Evolutionary conservation across 1,140 invertebrate species (phyloP).

Genomic region (Aphis craccivora): DNA sequence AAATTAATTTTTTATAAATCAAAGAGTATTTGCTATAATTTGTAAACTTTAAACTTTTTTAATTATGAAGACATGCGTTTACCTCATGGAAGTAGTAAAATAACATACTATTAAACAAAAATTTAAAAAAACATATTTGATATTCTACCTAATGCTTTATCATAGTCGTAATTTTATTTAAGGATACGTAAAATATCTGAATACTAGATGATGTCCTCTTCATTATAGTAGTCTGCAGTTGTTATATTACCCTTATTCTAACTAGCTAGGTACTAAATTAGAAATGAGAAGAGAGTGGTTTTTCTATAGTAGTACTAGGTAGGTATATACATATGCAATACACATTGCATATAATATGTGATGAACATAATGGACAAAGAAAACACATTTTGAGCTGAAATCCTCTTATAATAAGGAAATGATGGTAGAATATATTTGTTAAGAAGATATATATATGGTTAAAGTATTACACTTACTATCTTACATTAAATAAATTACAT

Average conservation of each 20-base stretch:
- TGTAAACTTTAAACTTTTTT: too few species aligned
- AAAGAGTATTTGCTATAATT: background rate
- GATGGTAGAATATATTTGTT: background rate
- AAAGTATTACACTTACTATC: background rate
- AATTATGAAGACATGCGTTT: background rate
- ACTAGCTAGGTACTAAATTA: background rate
- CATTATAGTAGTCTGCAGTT: background rate
- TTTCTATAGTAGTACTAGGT: background rate
- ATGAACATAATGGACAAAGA: background rate
- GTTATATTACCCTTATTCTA: background rate
- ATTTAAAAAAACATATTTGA: background rate
- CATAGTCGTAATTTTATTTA: background rate
- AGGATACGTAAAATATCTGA: background rate
- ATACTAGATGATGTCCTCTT: background rate
- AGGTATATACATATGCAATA: background rate
- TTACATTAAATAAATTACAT: background rate
- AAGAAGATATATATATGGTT: background rate
- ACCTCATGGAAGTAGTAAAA: background rate
- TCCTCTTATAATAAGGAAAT: slow-evolving; percentile 5
- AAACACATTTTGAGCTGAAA: background rate
- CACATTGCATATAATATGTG: background rate
- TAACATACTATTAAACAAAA: background rate
- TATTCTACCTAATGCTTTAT: background rate
- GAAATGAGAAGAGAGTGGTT: background rate
- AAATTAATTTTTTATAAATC: background rate